These are phyloP conservation scores for Gobionotothen gibberifrons DNA, from an alignment of 2,797 vertebrate species.

Conservation along the genomic window DNA sequence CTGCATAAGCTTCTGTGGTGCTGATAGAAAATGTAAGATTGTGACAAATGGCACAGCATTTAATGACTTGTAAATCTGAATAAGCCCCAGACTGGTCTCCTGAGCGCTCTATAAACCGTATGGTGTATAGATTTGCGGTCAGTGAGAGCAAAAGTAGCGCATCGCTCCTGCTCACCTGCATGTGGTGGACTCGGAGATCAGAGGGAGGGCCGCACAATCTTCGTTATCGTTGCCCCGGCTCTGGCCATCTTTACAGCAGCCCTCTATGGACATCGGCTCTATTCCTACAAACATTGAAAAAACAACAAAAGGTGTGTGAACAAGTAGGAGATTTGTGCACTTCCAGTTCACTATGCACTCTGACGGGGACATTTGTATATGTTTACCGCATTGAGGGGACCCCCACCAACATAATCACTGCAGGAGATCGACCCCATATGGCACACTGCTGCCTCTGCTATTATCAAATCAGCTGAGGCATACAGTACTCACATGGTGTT, in stretches of 20 bases:
- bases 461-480: too few relatives aligned
- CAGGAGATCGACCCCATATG: constrained; percentile 2
- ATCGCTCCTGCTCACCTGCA: constrained; percentile 87
- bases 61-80: constrained; percentile 36
- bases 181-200: constrained; percentile 84
- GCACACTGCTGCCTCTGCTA: not conserved
- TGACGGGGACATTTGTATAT: not conserved
- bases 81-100: constrained; percentile 1
- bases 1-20: constrained; percentile 20
- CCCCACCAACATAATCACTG: not conserved
- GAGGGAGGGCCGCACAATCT: constrained; percentile 85
- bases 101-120: not conserved
- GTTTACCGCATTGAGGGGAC: not conserved
- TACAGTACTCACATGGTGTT: too few relatives aligned
- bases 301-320: constrained; percentile 3
- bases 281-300: constrained; percentile 26
- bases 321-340: not conserved
- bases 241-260: constrained; percentile 91
- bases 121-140: constrained; percentile 1
- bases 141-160: not conserved
- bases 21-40: constrained; percentile 26
- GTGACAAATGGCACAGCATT: constrained; percentile 27
- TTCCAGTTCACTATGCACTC: not conserved
- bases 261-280: constrained; percentile 82
- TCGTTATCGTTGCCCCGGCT: constrained; percentile 82